These are phyloP conservation scores for Gonioctena quinquepunctata DNA, from an alignment of 1,140 invertebrate genomes.

Conservation along the genomic window DNA sequence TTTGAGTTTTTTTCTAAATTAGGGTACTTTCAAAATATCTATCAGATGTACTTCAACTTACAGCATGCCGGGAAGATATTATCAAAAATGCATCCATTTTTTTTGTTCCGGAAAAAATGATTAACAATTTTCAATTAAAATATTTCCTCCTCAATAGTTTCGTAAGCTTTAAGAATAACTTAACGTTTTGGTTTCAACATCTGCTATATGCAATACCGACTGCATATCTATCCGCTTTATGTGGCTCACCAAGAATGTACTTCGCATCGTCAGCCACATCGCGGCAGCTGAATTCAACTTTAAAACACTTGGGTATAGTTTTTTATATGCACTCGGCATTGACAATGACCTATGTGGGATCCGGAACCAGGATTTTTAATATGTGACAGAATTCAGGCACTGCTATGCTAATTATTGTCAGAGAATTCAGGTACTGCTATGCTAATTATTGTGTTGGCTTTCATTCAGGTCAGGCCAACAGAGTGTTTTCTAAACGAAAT, in stretches of 20 bases:
- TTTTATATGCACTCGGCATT: neutral
- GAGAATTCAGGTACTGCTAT: neutral
- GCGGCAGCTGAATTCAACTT: neutral
- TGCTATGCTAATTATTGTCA: neutral
- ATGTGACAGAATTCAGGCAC: neutral
- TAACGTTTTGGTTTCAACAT: too few species aligned
- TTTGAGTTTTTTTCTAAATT: too few species aligned
- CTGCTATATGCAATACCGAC: neutral
- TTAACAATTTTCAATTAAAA: too few species aligned
- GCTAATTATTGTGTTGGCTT: neutral
- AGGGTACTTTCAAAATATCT: too few species aligned
- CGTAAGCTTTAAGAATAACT: too few species aligned
- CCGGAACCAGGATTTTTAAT: neutral
- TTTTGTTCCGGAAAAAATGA: too few species aligned
- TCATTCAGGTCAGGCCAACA: too few species aligned
- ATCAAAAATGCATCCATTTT: too few species aligned
- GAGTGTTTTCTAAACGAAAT: too few species aligned
- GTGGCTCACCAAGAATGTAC: neutral
- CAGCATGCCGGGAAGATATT: too few species aligned
- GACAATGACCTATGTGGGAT: neutral
- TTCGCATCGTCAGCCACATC: neutral
- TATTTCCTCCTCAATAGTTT: too few species aligned
- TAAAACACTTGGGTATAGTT: neutral
- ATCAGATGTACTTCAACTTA: too few species aligned
- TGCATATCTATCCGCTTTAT: neutral